These are phyloP conservation scores for Caenorhabditis japonica DNA, from an alignment of 2,888 invertebrate genomes.

Conservation along the genomic window DNA sequence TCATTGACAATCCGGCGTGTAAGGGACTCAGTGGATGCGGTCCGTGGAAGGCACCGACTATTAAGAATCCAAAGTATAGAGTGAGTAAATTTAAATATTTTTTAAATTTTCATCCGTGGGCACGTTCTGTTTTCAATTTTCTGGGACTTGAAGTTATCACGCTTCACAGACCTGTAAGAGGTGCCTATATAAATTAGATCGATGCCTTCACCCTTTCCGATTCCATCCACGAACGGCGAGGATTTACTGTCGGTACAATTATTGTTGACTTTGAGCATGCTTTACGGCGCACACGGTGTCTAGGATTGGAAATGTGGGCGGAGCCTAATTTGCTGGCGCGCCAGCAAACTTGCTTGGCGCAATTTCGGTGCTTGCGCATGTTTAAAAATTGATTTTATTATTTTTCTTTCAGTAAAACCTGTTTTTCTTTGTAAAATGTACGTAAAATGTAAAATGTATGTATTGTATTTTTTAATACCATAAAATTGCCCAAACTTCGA, in stretches of 20 bases:
- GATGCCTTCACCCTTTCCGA: conserved; percentile 31
- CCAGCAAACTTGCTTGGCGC: too few relatives aligned
- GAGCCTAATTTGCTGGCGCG: too few relatives aligned
- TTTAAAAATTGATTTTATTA: too few relatives aligned
- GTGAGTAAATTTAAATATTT: conserved; percentile 71
- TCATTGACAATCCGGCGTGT: conserved; percentile 60
- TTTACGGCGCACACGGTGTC: neutral
- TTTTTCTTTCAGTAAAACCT: too few relatives aligned
- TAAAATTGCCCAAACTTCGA: too few relatives aligned
- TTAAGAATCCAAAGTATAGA: conserved; percentile 81
- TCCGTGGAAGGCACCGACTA: conserved; percentile 84
- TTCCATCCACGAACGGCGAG: conserved; percentile 5
- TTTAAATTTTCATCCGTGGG: neutral
- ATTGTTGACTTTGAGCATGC: neutral
- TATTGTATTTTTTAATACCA: too few relatives aligned
- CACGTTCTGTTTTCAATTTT: conserved; percentile 3
- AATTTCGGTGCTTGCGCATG: too few relatives aligned
- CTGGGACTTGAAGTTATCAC: neutral
- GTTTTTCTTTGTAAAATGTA: too few relatives aligned
- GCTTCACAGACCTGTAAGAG: neutral
- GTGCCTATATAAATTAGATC: conserved; percentile 39
- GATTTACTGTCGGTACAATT: conserved; percentile 46
- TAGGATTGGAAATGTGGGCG: too few relatives aligned
- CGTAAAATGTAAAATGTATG: too few relatives aligned
- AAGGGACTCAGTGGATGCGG: conserved; percentile 89